Conservation (phyloP, 2,113 vertebrate species). For the Panthera leo region DNA sequence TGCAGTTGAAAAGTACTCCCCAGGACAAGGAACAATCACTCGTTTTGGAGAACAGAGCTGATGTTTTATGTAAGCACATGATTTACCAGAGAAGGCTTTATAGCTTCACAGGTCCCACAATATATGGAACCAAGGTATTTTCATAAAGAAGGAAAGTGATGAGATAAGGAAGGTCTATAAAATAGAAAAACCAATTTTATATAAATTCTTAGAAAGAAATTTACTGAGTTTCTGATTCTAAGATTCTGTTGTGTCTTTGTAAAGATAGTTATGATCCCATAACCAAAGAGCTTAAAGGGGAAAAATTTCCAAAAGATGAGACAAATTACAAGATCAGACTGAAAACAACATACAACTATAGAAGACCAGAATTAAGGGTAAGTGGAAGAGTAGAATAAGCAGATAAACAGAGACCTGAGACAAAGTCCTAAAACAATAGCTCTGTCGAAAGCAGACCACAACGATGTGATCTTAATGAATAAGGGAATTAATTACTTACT, state of each 20-base stretch:
- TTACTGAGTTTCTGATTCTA: background rate
- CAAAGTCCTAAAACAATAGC: background rate
- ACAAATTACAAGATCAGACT: background rate
- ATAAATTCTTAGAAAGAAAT: background rate
- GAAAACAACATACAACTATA: constrained; percentile 4
- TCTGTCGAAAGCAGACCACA: background rate
- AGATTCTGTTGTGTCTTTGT: background rate
- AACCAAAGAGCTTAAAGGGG: background rate
- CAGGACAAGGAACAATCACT: background rate
- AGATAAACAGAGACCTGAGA: background rate
- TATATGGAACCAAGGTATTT: background rate
- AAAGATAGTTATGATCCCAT: background rate
- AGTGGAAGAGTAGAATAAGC: background rate
- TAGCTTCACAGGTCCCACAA: background rate
- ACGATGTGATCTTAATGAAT: background rate
- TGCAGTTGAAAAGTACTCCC: background rate
- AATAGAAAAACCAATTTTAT: background rate
- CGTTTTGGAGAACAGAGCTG: background rate
- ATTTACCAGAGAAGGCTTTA: background rate
- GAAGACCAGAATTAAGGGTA: background rate
- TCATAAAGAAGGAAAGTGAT: background rate
- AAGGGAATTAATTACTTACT: background rate
- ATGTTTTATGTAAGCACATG: background rate
- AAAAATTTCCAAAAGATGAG: background rate
- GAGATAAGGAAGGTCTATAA: background rate